phyloP scores from a whole-genome alignment of 2,797 vertebrate species.

The Diplodus puntazzo region DNA sequence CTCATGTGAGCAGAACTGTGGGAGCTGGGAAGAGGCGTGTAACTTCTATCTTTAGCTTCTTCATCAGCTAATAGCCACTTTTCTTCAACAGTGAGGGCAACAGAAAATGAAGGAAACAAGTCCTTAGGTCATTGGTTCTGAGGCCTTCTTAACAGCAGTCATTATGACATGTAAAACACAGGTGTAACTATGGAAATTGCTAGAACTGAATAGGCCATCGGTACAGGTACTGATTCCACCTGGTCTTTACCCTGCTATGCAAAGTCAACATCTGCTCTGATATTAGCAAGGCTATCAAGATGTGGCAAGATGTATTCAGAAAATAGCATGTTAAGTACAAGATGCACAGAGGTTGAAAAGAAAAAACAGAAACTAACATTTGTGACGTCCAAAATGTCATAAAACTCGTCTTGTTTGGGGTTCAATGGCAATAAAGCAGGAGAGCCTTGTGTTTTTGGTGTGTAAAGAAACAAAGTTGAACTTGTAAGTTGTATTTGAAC shows the following conservation, averaged over 20 bases:
- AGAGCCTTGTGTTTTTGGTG: background rate
- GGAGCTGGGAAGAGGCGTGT: conserved; percentile 2
- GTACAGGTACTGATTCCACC: background rate
- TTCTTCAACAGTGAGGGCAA: background rate
- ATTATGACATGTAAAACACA: background rate
- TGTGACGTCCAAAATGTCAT: no score
- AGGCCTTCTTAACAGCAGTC: background rate
- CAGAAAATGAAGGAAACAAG: background rate
- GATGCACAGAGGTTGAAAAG: background rate
- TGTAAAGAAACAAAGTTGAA: background rate
- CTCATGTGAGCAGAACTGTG: conserved; percentile 22
- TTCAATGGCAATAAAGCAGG: no score
- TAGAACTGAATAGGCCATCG: background rate
- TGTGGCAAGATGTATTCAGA: background rate
- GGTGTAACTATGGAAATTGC: background rate
- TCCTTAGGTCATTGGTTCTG: background rate
- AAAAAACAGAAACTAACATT: background rate
- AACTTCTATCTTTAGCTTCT: background rate
- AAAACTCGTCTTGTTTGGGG: no score
- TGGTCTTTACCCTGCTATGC: background rate
- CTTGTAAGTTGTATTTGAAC: background rate
- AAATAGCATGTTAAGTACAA: background rate
- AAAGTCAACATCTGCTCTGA: background rate
- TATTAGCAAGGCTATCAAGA: background rate
- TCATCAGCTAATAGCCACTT: conserved; percentile 5